Evolutionary conservation across 2,113 vertebrate species (phyloP).

Genomic region (Caretta caretta): DNA sequence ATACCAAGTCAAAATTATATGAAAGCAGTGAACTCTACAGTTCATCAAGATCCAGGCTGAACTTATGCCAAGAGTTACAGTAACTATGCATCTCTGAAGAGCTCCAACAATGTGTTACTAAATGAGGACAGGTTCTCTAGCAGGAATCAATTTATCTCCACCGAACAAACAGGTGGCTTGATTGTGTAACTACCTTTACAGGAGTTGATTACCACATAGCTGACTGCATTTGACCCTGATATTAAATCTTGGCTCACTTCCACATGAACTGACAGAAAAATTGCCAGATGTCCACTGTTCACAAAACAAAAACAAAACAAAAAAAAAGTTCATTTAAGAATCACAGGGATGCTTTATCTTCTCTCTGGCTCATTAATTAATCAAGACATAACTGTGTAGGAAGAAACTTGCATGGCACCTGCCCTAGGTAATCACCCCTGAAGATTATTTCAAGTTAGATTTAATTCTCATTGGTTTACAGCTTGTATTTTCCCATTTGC

Average conservation of each 20-base stretch:
- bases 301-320: constrained; percentile 36
- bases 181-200: constrained; percentile 42
- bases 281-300: constrained; percentile 63
- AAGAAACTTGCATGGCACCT: constrained; percentile 61
- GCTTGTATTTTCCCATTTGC: background rate
- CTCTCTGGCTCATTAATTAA: constrained; percentile 71
- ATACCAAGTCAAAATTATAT: background rate
- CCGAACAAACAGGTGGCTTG: constrained; percentile 46
- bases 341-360: constrained; percentile 70
- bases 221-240: constrained; percentile 70
- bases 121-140: constrained; percentile 48
- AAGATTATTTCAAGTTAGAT: background rate
- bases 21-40: constrained; percentile 41
- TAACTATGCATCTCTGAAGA: constrained; percentile 65
- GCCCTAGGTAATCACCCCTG: background rate
- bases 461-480: background rate
- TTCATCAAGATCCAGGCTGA: constrained; percentile 24
- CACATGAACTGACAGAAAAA: constrained; percentile 32
- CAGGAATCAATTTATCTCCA: constrained; percentile 41
- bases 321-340: constrained; percentile 43
- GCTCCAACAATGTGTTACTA: constrained; percentile 52
- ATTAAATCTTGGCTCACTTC: constrained; percentile 54
- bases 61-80: constrained; percentile 51
- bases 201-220: constrained; percentile 38
- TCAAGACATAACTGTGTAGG: constrained; percentile 55